Evolutionary conservation across 2,797 vertebrate genomes (phyloP).

Genomic region (Hephaestus fuliginosus): DNA sequence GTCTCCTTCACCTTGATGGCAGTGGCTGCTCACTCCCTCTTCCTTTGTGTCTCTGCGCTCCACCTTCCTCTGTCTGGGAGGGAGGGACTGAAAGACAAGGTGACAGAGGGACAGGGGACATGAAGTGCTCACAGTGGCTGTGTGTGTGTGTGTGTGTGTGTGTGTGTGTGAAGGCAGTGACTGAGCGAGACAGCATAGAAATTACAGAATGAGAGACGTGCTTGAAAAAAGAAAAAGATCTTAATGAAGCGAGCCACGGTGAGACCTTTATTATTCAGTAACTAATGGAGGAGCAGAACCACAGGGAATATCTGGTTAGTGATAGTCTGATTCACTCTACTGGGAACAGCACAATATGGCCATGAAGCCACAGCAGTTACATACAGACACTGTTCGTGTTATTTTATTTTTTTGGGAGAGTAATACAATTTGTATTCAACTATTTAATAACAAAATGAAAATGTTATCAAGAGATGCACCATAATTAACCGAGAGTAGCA

Average conservation of each 20-base stretch:
- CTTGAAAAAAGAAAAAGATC: slow-evolving; percentile 39
- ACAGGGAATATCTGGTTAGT: slow-evolving; percentile 31
- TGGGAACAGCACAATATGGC: slow-evolving; percentile 10
- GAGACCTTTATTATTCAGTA: slow-evolving; percentile 61
- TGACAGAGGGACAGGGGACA: slow-evolving; percentile 63
- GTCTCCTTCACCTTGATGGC: slow-evolving; percentile 63
- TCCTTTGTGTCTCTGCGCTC: slow-evolving; percentile 47
- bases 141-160: slow-evolving; percentile 22
- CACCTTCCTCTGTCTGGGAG: slow-evolving; percentile 51
- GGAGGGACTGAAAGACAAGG: slow-evolving; percentile 70
- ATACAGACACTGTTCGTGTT: slow-evolving; percentile 16
- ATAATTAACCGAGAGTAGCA: slow-evolving; percentile 11
- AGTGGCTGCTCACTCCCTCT: slow-evolving; percentile 52
- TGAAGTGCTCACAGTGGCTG: slow-evolving; percentile 34
- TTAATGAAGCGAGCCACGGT: slow-evolving; percentile 50
- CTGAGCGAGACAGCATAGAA: slow-evolving; percentile 31
- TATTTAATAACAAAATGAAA: slow-evolving; percentile 34
- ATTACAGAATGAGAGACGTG: slow-evolving; percentile 46
- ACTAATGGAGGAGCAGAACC: slow-evolving; percentile 48
- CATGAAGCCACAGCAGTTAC: slow-evolving; percentile 15
- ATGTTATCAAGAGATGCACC: not conserved
- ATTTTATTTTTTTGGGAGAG: slow-evolving; percentile 15
- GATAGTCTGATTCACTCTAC: slow-evolving; percentile 26
- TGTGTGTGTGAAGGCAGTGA: slow-evolving; percentile 18
- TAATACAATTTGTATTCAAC: slow-evolving; percentile 13